Evolutionary conservation across 2,888 invertebrate species (phyloP).

Genomic region (Chironomus riparius): DNA sequence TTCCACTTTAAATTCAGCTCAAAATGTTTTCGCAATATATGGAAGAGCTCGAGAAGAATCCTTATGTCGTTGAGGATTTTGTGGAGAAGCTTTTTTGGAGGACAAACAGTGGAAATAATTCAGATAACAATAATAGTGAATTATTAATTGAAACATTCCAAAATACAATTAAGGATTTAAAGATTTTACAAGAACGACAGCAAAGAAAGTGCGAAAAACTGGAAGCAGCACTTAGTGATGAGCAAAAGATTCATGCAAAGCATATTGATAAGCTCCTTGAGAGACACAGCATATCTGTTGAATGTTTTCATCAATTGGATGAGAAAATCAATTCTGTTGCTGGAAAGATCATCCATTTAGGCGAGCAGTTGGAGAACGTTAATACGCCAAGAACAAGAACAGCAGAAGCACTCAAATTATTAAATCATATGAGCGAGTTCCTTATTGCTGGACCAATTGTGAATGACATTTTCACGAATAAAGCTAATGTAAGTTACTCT

Average conservation of each 20-base stretch:
- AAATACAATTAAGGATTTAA: conserved; percentile 77
- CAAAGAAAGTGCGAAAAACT: conserved; percentile 76
- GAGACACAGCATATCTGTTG: conserved; percentile 77
- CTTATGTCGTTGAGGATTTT: conserved; percentile 95
- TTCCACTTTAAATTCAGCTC: too few relatives aligned
- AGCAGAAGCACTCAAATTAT: conserved; percentile 86
- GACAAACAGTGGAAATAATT: conserved; percentile 64
- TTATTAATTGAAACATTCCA: conserved; percentile 85
- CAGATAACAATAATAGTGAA: conserved; percentile 77
- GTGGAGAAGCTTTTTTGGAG: conserved; percentile 94
- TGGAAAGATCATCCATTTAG: conserved; percentile 95
- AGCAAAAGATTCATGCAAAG: conserved; percentile 73
- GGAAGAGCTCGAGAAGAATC: conserved; percentile 85
- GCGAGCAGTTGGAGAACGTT: conserved; percentile 94
- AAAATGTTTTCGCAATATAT: conserved; percentile 83
- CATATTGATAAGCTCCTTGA: conserved; percentile 76
- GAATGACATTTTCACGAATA: conserved; percentile 80
- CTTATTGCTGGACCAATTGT: conserved; percentile 74
- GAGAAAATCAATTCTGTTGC: conserved; percentile 95
- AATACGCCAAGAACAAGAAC: conserved; percentile 90
- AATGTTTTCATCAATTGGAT: conserved; percentile 84
- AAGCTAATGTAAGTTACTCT: conserved; percentile 51
- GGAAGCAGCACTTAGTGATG: conserved; percentile 73
- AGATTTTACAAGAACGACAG: conserved; percentile 71
- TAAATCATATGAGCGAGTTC: conserved; percentile 89